These are phyloP conservation scores for Spatula versicolor DNA, from an alignment of 2,797 vertebrate species.

Conservation along the genomic window DNA sequence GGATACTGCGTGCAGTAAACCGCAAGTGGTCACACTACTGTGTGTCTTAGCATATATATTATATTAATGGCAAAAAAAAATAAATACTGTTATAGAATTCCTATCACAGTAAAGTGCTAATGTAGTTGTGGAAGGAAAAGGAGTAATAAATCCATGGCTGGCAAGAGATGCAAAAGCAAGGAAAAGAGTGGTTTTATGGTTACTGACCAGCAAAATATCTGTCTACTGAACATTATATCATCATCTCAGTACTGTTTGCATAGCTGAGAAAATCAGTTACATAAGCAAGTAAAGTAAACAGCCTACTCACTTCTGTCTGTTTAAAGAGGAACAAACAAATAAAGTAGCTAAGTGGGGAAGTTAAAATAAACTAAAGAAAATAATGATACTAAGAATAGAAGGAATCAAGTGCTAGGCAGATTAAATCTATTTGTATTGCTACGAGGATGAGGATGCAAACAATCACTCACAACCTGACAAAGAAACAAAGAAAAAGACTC, in stretches of 20 bases:
- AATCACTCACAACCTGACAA: background rate
- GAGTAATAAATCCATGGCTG: background rate
- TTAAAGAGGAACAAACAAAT: conserved; percentile 13
- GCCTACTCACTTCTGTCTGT: background rate
- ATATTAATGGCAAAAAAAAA: background rate
- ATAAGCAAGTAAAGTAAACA: conserved; percentile 12
- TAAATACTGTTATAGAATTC: background rate
- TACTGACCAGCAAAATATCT: background rate
- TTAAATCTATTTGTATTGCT: background rate
- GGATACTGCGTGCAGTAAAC: background rate
- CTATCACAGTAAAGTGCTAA: background rate
- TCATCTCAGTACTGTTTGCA: background rate
- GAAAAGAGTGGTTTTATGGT: background rate
- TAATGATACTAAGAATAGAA: background rate
- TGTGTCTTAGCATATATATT: background rate
- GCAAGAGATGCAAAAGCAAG: background rate
- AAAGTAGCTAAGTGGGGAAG: background rate
- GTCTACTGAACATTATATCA: background rate
- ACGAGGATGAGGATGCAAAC: background rate
- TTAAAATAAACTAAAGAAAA: conserved; percentile 13
- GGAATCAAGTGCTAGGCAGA: background rate
- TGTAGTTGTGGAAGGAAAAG: background rate
- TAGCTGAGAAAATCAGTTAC: conserved; percentile 35
- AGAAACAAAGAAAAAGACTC: background rate
- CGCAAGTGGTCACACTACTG: background rate